These are phyloP conservation scores for Rhamnusium bicolor DNA, from an alignment of 2,888 invertebrate genomes.

Conservation along the genomic window DNA sequence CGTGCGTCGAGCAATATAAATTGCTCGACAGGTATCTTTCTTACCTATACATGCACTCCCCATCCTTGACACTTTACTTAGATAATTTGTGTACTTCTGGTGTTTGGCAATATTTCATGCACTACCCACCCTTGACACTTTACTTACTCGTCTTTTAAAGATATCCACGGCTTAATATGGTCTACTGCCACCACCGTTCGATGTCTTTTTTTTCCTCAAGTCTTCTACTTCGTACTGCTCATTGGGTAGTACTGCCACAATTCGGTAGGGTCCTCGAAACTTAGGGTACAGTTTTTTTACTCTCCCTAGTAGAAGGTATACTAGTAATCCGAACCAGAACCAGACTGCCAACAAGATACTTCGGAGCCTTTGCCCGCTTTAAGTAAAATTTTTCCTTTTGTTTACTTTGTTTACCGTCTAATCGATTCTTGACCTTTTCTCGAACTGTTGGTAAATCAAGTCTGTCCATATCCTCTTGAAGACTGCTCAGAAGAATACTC, in stretches of 20 bases:
- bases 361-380: neutral
- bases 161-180: constrained; percentile 9
- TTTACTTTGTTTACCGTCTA: constrained; percentile 5
- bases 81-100: no score
- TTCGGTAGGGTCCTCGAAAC: neutral
- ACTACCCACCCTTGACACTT: neutral
- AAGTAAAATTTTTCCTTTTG: neutral
- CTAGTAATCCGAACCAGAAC: neutral
- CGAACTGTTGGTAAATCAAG: neutral
- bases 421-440: neutral
- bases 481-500: neutral
- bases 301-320: constrained; percentile 1
- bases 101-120: no score
- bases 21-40: no score
- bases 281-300: constrained; percentile 7
- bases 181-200: neutral
- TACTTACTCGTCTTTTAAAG: neutral
- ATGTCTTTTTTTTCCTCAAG: neutral
- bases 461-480: neutral
- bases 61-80: no score
- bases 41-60: no score
- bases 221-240: constrained; percentile 5
- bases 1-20: neutral
- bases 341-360: neutral
- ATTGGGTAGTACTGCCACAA: constrained; percentile 8